Evolutionary conservation across 2,113 vertebrate species (phyloP).

Genomic region (Turnix velox): DNA sequence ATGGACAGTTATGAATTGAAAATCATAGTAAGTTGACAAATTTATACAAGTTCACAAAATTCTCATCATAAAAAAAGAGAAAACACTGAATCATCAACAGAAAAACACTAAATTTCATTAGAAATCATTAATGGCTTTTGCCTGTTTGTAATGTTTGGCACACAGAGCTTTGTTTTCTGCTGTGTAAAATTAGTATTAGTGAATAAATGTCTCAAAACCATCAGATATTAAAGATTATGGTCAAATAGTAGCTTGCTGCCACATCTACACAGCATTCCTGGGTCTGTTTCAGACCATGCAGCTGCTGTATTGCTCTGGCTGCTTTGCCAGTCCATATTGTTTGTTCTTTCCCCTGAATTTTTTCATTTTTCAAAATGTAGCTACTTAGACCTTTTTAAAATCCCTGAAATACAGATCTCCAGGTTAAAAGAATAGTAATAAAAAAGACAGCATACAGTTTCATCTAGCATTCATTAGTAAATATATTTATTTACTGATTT

Average conservation of each 20-base stretch:
- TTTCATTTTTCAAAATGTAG: background rate
- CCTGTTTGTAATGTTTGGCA: background rate
- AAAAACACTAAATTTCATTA: background rate
- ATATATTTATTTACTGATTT: background rate
- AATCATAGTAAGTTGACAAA: constrained; percentile 51
- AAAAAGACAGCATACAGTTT: background rate
- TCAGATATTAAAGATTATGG: background rate
- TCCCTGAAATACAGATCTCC: background rate
- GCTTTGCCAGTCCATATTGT: background rate
- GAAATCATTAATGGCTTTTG: background rate
- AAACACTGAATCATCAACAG: background rate
- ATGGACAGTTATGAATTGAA: constrained; percentile 28
- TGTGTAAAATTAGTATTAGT: background rate
- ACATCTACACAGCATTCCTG: background rate
- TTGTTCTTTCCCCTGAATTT: background rate
- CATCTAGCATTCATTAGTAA: background rate
- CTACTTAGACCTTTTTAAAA: background rate
- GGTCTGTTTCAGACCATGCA: background rate
- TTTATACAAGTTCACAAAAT: background rate
- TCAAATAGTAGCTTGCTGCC: background rate
- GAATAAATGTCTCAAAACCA: background rate
- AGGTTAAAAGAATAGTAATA: background rate
- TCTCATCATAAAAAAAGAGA: background rate
- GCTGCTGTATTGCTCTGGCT: background rate
- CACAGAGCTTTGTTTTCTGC: background rate